Evolutionary conservation across 2,888 invertebrate species (phyloP), one percentile per base, ranked within the genome.

Genomic region (Hermaeophaga mercurialis): DNA sequence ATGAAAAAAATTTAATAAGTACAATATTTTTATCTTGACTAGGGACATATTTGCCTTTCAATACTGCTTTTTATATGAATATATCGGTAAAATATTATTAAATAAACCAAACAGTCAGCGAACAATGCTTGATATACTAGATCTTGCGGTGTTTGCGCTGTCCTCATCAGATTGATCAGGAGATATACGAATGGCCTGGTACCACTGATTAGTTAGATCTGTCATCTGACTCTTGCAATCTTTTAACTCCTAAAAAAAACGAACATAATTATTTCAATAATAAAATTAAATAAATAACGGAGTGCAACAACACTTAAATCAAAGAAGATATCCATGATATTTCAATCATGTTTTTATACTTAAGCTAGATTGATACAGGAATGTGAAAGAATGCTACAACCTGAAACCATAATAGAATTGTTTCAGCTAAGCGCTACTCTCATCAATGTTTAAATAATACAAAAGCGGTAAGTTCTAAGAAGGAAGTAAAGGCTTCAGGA

Each of bases 151-250:
- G 53, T 69, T 73, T 12, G 69, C 66, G 34, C 69, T 67, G 58
- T 91, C 91, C 54, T 91, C 91, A 38, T 92, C 93, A 22, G 91
- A 91, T 69, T 92, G 89, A 61, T 91, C 85, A 7, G 94, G 94
- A 43, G 91, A 89, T 70, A 94, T 90, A 58, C 94, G 84, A 66
- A 96, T 95, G 0, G 96, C 96, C 75, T 96, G 93, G 79, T 96
- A 96, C 96, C 96, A 97, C 75, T 96, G 92, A 75, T 96, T 94
- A 0, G 96, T 96, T 64, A 97, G 80, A 78, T 94, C 94, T 1
- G 93, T 92, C 94, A 97, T 96, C 80, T 96, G 96, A 66, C 91
- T 93, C 77, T 94, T 94, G 73, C 96, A 96, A 77, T 97, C 96
- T 74, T 93, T 91, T 62, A 96, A 79, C 80, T 97, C 96, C 88